Percentiles rank a stretch among this genome's conserved stretches.
Evolutionary conservation across 37 sponge, comb jelly and placozoan genomes (phyloP).

Genomic region (Corticium candelabrum): DNA sequence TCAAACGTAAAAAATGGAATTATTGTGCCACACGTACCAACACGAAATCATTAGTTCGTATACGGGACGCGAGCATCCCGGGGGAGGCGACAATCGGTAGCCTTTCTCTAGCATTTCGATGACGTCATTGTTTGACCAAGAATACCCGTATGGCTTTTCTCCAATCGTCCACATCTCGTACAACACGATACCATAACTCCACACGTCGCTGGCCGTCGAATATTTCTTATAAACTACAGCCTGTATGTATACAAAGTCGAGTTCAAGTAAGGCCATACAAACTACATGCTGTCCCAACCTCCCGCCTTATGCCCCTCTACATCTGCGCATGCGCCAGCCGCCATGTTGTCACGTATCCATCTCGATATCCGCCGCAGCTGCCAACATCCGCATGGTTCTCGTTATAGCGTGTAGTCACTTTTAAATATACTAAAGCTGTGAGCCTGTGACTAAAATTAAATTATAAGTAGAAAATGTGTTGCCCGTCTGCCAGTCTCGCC

Average conservation of each 20-base stretch:
- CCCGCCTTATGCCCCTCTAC: no score
- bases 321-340: no score
- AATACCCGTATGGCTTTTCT: not conserved
- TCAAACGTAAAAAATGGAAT: not conserved
- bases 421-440: no score
- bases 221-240: not conserved
- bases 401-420: no score
- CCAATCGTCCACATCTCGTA: not conserved
- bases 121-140: not conserved
- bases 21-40: not conserved
- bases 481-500: no score
- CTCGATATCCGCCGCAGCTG: no score
- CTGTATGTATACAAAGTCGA: not conserved
- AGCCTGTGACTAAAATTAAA: no score
- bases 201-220: not conserved
- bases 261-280: not conserved
- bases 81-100: not conserved
- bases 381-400: no score
- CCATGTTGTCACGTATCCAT: no score
- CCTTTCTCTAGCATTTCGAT: not conserved
- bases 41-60: not conserved
- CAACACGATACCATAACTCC: not conserved
- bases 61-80: not conserved
- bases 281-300: no score
- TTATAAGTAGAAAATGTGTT: no score